These are phyloP conservation scores for Pseudomyrmex sp. DNA, from an alignment of 1,140 invertebrate species.

Conservation along the genomic window DNA sequence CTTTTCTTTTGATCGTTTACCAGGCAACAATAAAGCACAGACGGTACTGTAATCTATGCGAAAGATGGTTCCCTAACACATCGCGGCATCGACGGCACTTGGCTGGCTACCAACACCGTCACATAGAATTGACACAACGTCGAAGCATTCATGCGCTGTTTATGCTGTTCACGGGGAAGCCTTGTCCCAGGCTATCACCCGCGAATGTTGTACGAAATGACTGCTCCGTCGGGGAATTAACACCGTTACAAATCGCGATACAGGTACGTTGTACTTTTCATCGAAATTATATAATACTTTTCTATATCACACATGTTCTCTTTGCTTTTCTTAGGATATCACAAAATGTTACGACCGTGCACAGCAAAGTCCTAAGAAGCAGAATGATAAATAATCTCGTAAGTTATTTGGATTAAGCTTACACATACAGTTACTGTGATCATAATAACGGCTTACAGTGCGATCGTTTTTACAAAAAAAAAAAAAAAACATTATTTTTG, in stretches of 20 bases:
- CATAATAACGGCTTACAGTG: conserved; percentile 36
- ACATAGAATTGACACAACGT: conserved; percentile 83
- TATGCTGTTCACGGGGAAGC: conserved; percentile 83
- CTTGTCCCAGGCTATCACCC: conserved; percentile 81
- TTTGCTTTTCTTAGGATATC: conserved; percentile 62
- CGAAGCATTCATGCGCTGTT: conserved; percentile 84
- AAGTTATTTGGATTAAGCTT: conserved; percentile 37
- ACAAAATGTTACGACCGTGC: conserved; percentile 57
- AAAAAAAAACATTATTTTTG: conserved; percentile 34
- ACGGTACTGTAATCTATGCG: conserved; percentile 83
- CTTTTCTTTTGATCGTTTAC: background rate
- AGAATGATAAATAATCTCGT: conserved; percentile 54
- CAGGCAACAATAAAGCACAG: conserved; percentile 83
- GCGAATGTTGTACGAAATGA: conserved; percentile 79
- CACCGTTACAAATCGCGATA: conserved; percentile 84
- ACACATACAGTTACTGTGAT: conserved; percentile 61
- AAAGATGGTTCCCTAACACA: conserved; percentile 82
- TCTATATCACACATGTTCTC: background rate
- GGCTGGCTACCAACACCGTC: conserved; percentile 82
- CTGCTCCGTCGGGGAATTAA: conserved; percentile 81
- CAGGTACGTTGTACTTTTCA: conserved; percentile 76
- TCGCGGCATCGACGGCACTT: conserved; percentile 81
- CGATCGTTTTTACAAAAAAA: conserved; percentile 33
- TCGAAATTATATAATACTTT: background rate
- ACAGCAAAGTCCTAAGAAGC: conserved; percentile 43